Conservation (phyloP, 2,113 vertebrate species). For the Arvicanthis niloticus region DNA sequence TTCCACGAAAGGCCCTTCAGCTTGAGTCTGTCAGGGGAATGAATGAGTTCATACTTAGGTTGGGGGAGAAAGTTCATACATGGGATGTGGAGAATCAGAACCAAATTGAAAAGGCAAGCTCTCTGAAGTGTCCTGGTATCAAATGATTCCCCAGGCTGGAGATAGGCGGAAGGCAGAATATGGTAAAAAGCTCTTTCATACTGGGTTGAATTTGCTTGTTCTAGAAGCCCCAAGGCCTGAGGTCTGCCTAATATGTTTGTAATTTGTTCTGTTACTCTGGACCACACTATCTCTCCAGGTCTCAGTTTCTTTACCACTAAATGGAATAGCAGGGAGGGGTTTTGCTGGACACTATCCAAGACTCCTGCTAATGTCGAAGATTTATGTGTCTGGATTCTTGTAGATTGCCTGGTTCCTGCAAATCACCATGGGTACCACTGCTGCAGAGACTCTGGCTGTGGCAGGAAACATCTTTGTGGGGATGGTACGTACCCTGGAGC, state of each 20-base stretch:
- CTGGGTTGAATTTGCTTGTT: not conserved
- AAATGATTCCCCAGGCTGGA: not conserved
- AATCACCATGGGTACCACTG: constrained; percentile 94
- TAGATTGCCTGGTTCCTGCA: constrained; percentile 97
- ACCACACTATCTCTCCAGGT: not conserved
- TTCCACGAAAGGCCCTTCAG: not conserved
- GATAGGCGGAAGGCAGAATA: not conserved
- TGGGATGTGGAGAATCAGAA: not conserved
- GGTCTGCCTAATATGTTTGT: not conserved
- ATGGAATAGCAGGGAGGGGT: not conserved
- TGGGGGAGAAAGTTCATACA: not conserved
- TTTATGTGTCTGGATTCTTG: constrained; percentile 31
- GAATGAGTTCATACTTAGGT: not conserved
- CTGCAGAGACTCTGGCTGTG: constrained; percentile 95
- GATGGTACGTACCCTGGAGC: constrained; percentile 89
- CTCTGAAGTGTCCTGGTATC: not conserved
- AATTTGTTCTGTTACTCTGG: not conserved
- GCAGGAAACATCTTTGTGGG: constrained; percentile 98
- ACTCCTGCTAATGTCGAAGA: constrained; percentile 9
- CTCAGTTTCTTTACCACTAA: not conserved
- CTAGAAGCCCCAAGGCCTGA: not conserved
- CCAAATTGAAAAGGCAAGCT: not conserved
- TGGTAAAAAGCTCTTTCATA: not conserved
- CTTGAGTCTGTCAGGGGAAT: not conserved
- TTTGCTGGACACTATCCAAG: not conserved